Base-by-base conservation (phyloP, 2,113 vertebrate genomes). In the Neopipo cinnamomea region DNA sequence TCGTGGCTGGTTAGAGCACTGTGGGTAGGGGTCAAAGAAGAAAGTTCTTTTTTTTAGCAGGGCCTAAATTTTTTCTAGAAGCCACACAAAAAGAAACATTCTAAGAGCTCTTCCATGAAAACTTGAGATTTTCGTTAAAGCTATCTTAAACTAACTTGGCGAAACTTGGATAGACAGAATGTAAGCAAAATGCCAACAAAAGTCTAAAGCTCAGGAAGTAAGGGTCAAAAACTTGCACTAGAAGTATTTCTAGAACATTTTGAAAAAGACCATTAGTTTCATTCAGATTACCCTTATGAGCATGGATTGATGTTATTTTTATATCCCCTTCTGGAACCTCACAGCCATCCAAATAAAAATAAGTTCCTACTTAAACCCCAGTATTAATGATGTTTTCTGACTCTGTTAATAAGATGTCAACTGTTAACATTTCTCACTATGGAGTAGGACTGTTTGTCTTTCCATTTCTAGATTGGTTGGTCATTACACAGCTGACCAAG, bases 141-240 rank as follows among this genome's bases (percentile, higher is more conserved):
- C 47, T 61, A 3, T 56, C 49, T 50, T 50, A 14, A 41, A 85
- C 11, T 87, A 82, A 62, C 18, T 33, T 42, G 2, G 3, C 68
- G 33, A 35, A 59, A 67, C 19, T 31, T 50, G 37, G n/a, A 24
- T 80, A 62, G 37, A 39, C 50, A 6, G 20, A 41, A 66, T 52
- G 50, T 65, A 61, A 62, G 39, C 65, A 78, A 6, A 72, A 47
- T 18, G 23, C 52, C 59, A 61, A 44, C 1, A 1, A 2, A 67
- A 75, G 27, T 58, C 18, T 62, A 41, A 71, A 76, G 31, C n/a
- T 67, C 33, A 42, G 56, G 59, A 91, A 85, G 58, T 68, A 61
- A 76, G 0, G 0, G 22, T 85, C 27, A 76, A 58, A 84, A 78
- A 23, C 20, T 58, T 59, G 14, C 0, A 15, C 5, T 65, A 58